phyloP scores from a whole-genome alignment of 2,797 vertebrate species.

The Tolypeutes matacus region DNA sequence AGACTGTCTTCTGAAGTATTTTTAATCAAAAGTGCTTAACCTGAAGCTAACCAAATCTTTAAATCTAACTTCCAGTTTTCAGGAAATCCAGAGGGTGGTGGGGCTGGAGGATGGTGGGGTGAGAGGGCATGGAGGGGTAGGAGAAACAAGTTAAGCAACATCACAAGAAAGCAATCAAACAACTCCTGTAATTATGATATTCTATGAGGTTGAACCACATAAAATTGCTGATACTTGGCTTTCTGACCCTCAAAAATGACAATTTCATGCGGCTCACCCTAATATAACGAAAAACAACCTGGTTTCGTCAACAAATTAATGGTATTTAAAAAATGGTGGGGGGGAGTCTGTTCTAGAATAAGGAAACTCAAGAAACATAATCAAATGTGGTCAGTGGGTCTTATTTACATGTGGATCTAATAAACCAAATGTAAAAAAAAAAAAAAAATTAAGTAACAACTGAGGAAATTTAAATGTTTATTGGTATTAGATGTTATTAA shows the following conservation, averaged over 20 bases:
- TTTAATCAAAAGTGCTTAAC: conserved; percentile 25
- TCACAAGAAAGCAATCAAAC: conserved; percentile 1
- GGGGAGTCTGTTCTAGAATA: background rate
- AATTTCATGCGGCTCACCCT: conserved; percentile 25
- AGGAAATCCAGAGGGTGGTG: background rate
- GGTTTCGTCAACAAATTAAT: conserved; percentile 27
- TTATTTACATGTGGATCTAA: conserved; percentile 40
- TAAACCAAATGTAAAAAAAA: background rate
- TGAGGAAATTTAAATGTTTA: conserved; percentile 15
- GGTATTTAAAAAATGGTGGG: background rate
- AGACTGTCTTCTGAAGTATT: conserved; percentile 43
- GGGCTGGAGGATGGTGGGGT: no score
- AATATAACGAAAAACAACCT: conserved; percentile 13
- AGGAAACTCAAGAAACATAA: background rate
- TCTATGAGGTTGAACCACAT: conserved; percentile 1
- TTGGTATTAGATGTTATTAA: background rate
- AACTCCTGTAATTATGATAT: background rate
- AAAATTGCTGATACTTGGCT: background rate
- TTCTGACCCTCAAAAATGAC: conserved; percentile 48
- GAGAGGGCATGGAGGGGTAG: background rate
- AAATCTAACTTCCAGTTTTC: conserved; percentile 39
- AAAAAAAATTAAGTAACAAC: background rate
- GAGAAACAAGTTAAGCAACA: conserved; percentile 12
- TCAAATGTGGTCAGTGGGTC: background rate
- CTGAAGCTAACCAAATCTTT: conserved; percentile 59